Conservation (phyloP, 1,140 invertebrate genomes). For the Magallana ariakensis region DNA sequence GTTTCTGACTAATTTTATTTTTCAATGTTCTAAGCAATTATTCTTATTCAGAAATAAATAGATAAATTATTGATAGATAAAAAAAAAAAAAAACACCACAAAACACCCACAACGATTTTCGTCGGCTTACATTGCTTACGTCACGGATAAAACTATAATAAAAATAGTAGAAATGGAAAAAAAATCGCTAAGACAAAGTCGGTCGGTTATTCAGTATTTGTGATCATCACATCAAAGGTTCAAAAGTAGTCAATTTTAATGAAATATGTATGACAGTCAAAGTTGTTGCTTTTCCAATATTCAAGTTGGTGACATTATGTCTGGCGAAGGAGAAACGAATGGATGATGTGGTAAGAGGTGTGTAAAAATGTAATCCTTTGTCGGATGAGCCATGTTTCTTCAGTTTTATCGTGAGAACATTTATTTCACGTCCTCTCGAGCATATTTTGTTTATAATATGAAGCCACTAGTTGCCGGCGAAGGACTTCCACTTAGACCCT, state of each 20-base stretch:
- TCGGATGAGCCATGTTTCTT: too few species aligned
- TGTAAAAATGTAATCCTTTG: too few species aligned
- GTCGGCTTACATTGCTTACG: neutral
- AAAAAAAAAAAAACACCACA: too few species aligned
- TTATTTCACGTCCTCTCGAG: too few species aligned
- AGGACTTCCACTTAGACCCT: too few species aligned
- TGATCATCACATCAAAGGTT: slow-evolving; percentile 1
- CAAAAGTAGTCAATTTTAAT: neutral
- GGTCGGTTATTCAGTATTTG: neutral
- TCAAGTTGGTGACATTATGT: neutral
- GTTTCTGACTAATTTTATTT: neutral
- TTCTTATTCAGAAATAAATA: neutral
- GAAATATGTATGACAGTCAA: neutral
- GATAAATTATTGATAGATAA: slow-evolving; percentile 26
- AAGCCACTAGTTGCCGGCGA: too few species aligned
- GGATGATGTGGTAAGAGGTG: too few species aligned
- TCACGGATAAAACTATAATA: neutral
- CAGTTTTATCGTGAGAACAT: too few species aligned
- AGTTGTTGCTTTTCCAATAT: neutral
- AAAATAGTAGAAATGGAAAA: neutral
- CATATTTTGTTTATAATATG: too few species aligned
- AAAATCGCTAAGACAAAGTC: neutral
- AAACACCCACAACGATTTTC: neutral
- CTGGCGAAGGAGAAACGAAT: neutral
- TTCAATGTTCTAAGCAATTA: slow-evolving; percentile 17